Evolutionary conservation across 2,113 vertebrate genomes (phyloP).

Genomic region (Alligator mississippiensis): DNA sequence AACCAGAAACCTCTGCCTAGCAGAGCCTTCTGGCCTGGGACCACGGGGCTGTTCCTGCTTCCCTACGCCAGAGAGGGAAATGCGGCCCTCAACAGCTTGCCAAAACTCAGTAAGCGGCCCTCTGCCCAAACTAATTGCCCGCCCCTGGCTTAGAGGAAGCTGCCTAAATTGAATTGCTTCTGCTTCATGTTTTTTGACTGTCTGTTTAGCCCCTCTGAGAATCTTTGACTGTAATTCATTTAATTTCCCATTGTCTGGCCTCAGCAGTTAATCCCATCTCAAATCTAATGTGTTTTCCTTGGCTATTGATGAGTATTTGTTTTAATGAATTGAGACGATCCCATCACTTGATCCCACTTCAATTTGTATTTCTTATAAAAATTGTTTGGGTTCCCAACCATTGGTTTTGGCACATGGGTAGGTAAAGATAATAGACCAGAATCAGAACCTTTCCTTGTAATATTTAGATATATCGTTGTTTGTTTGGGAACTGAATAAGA

Average conservation of each 20-base stretch:
- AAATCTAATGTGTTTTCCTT: not conserved
- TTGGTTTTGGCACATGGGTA: not conserved
- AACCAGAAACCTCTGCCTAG: too few species aligned
- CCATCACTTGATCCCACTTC: not conserved
- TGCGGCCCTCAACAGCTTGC: too few species aligned
- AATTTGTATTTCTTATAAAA: fast-evolving
- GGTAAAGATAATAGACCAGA: not conserved
- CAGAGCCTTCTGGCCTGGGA: too few species aligned
- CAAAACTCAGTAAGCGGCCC: too few species aligned
- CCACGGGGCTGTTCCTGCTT: too few species aligned
- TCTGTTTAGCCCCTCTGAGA: not conserved
- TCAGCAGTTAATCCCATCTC: too few species aligned
- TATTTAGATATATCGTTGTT: not conserved
- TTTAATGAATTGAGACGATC: not conserved
- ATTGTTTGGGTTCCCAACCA: not conserved
- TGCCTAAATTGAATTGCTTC: too few species aligned
- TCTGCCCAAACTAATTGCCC: too few species aligned
- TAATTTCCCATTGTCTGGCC: not conserved
- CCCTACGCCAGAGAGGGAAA: too few species aligned
- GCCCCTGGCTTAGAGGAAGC: too few species aligned
- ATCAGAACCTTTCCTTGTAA: not conserved
- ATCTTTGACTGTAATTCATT: not conserved
- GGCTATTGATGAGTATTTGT: not conserved
- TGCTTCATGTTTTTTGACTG: too few species aligned
- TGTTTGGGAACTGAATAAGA: not conserved